Base-by-base conservation (phyloP, 2,797 vertebrate species). In the Centroberyx gerrardi region DNA sequence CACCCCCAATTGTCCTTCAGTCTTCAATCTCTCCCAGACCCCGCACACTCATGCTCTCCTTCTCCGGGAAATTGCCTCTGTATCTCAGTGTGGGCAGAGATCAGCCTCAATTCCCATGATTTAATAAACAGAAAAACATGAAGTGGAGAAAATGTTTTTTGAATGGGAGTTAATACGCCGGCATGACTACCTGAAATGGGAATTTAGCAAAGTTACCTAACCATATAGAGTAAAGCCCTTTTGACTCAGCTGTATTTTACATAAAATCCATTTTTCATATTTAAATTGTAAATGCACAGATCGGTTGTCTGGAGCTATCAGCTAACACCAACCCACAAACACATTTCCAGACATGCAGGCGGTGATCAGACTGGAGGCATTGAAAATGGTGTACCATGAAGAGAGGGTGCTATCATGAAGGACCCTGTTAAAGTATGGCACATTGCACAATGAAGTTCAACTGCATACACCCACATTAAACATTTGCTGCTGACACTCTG, bases 51-150 rank as follows among this genome's bases (percentile, higher is more conserved):
- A 58, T 76, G 58, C 58, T 77, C 14, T 28, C 53, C 59, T 74
- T n/a, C 76, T 77, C 68, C 0, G 36, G 66, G 72, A 86, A 87
- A 88, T 82, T 80, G 78, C 75, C 78, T 80, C 68, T 51, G 74
- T 52, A 58, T 68, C 10, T 5, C 58, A 67, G 48, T 2, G 56
- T 18, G 3, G 72, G 13, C 56, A 64, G 63, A 78, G 61, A 64
- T 70, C 58, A 62, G 53, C 36, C 36, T 28, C 2, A 0, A 42
- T 42, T 48, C 33, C 10, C 15, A 51, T 2, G 5, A 14, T 51
- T 81, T 72, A 62, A 71, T 48, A 59, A 80, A 68, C 0, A 29
- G 17, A 62, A 44, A 33, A 54, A 58, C 15, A 48, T 48, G 4
- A 48, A n/a, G 46, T 48, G 46, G 15, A 48, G 7, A 62, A 49